A percentile compares a stretch with the other conserved stretches of the same genome.
These are phyloP conservation scores for Chaitophorus viminalis DNA, from an alignment of 2,888 invertebrate species.

Conservation along the genomic window DNA sequence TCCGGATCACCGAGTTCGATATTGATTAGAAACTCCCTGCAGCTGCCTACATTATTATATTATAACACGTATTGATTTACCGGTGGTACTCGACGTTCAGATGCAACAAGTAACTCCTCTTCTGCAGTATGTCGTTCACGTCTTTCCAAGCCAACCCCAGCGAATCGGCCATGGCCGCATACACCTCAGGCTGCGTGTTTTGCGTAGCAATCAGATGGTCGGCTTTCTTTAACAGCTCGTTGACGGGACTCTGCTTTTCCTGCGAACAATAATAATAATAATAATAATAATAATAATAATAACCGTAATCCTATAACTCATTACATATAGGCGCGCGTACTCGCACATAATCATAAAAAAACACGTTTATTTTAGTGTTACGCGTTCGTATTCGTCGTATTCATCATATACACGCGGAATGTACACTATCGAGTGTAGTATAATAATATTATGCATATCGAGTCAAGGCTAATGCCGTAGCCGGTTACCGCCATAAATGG, in stretches of 20 bases:
- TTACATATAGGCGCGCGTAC: too few relatives aligned
- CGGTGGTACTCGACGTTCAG: conserved; percentile 82
- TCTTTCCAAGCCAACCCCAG: conserved; percentile 83
- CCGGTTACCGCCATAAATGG: conserved; percentile 54
- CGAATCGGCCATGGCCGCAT: conserved; percentile 88
- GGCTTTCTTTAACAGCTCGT: conserved; percentile 86
- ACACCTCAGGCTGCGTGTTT: conserved; percentile 72
- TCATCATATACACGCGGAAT: neutral
- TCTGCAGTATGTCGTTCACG: conserved; percentile 80
- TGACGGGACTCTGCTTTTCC: conserved; percentile 89
- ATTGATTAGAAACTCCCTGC: too few relatives aligned
- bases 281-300: neutral
- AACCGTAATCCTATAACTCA: too few relatives aligned
- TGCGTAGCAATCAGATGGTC: conserved; percentile 84
- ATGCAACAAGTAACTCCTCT: conserved; percentile 80
- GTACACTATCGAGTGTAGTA: neutral
- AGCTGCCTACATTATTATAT: too few relatives aligned
- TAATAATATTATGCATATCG: conserved; percentile 6
- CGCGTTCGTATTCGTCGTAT: too few relatives aligned
- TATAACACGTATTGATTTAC: conserved; percentile 68
- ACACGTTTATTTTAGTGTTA: conserved; percentile 16
- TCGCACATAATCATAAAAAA: neutral
- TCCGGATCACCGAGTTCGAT: too few relatives aligned
- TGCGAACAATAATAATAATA: conserved; percentile 67
- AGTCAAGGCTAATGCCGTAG: conserved; percentile 43